phyloP scores from a whole-genome alignment of 1,140 invertebrate genomes.

The Bombus pyrosoma region DNA sequence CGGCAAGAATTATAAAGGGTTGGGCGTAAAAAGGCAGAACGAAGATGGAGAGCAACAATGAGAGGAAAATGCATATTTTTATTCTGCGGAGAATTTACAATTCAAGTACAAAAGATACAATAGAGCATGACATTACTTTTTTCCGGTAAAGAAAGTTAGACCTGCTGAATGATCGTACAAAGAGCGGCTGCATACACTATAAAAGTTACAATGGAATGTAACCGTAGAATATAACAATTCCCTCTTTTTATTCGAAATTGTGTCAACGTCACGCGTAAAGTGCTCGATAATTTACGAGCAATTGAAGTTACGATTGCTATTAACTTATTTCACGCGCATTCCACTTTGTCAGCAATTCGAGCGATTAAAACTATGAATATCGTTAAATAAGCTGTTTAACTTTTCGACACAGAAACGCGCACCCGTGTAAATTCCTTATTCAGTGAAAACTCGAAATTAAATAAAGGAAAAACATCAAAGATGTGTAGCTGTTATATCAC shows the following conservation, averaged over 20 bases:
- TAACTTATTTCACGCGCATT: too few species aligned
- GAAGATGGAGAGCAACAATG: neutral
- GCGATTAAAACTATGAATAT: neutral
- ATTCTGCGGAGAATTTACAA: slow-evolving; percentile 39
- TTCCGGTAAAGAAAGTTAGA: slow-evolving; percentile 31
- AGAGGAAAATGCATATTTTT: slow-evolving; percentile 33
- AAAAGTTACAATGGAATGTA: neutral
- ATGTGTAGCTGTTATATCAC: too few species aligned
- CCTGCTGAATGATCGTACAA: slow-evolving; percentile 9
- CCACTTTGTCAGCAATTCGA: neutral
- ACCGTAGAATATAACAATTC: neutral
- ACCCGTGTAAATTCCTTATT: too few species aligned
- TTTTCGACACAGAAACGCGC: too few species aligned
- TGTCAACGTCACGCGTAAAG: neutral
- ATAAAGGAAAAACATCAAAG: neutral
- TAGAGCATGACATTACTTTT: slow-evolving; percentile 41
- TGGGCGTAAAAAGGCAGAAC: neutral
- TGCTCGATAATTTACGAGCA: neutral
- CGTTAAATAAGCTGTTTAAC: neutral
- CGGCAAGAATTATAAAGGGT: slow-evolving; percentile 39
- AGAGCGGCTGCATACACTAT: neutral
- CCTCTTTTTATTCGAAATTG: neutral
- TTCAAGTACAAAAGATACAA: slow-evolving; percentile 40
- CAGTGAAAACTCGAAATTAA: neutral
- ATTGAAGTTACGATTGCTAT: neutral